Evolutionary conservation across 2,113 vertebrate genomes (phyloP), one percentile per base, ranked within the genome.

Genomic region (Thalassarche chlororhynchos): DNA sequence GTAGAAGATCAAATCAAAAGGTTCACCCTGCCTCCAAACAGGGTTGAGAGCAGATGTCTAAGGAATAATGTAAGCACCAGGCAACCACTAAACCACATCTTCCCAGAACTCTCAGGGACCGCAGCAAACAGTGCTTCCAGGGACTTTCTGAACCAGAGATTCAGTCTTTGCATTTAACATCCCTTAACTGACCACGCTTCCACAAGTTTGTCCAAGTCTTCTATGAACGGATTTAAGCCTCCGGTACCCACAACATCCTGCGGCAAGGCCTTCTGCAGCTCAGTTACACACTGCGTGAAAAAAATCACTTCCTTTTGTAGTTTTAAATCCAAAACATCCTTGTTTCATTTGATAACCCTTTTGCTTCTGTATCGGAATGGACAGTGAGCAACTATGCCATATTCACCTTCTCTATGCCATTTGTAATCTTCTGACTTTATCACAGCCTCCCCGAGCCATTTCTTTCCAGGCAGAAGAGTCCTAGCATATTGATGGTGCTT

Each of bases 191-290:
- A 68, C 13, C 49, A 47, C 3, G 1, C 24, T 84, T 92, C 29
- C 71, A 80, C 10, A 83, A 24, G 7, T 64, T 55, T 82, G 19
- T 36, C 57, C 55, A 58, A 79, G 32, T 36, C 60, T 62, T 36
- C 42, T 13, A 24, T 0, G 17, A 65, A 58, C 18, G 3, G 3
- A 32, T 61, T 60, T 20, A 61, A 57, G 15, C 25, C 65, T 84
- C 34, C 1, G 7, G 47, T 46, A 75, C 2, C 13, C 26, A 36
- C 24, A 60, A 42, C 38, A 64, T 15, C 44, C 70, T 0, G 0
- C 1, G 2, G 40, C 58, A 78, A 90, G 36, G 44, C 11, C 12
- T 19, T 26, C 51, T 46, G 25, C 31, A 82, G 36, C 60, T 92
- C 8, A 52, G 44, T 55, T 64, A 72, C 17, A 42, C 6, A 1